Percentiles rank a stretch among this genome's conserved stretches.
Conservation (phyloP, 2,888 invertebrate species). For the Andrena flavipes region DNA sequence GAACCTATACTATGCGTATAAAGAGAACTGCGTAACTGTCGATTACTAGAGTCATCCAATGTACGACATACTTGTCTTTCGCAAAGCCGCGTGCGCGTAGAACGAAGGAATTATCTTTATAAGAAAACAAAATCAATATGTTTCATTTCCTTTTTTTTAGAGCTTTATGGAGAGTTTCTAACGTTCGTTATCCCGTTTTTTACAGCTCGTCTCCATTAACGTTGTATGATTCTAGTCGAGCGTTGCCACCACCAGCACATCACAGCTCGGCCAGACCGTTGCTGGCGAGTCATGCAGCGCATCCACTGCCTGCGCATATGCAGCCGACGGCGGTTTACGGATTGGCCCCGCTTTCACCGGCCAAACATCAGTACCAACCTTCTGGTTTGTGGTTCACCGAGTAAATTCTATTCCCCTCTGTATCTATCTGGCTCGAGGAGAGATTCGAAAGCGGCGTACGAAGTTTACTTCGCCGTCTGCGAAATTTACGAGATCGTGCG, state of each 20-base stretch:
- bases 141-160: constrained; percentile 64
- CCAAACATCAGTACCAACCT: constrained; percentile 89
- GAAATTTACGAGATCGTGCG: constrained; percentile 14
- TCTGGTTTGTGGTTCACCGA: constrained; percentile 92
- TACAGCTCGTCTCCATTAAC: constrained; percentile 84
- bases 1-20: constrained; percentile 11
- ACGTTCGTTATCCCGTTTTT: constrained; percentile 78
- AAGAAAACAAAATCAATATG: constrained; percentile 42
- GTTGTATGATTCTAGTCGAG: constrained; percentile 86
- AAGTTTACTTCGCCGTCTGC: neutral
- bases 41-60: constrained; percentile 23
- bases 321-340: constrained; percentile 89
- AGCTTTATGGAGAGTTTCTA: constrained; percentile 74
- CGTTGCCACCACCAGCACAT: constrained; percentile 93
- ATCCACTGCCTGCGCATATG: constrained; percentile 93
- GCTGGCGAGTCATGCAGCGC: constrained; percentile 89
- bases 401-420: constrained; percentile 81
- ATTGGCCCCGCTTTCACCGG: constrained; percentile 90
- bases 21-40: constrained; percentile 8
- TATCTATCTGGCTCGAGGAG: constrained; percentile 31
- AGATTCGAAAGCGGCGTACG: constrained; percentile 26
- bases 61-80: constrained; percentile 17
- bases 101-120: constrained; percentile 43
- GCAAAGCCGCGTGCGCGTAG: constrained; percentile 43
- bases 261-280: constrained; percentile 91